Evolutionary conservation across 2,797 vertebrate species (phyloP).

Genomic region (Chelonia mydas): DNA sequence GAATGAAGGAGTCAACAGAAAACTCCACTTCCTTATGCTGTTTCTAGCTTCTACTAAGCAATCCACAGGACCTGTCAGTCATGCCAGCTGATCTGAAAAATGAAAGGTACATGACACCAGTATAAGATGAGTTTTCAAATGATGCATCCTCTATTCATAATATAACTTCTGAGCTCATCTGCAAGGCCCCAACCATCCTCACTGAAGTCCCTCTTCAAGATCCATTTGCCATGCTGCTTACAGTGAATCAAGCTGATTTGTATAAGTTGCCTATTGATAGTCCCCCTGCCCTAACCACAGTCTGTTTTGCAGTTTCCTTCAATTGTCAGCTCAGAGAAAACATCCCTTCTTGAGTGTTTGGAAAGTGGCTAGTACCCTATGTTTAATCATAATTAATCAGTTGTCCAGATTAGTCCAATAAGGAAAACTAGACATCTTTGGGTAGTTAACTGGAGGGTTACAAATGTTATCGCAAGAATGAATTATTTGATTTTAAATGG

Average conservation of each 20-base stretch:
- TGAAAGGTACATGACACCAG: neutral
- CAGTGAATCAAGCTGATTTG: neutral
- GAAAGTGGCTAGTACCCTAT: neutral
- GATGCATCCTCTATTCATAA: neutral
- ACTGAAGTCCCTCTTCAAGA: neutral
- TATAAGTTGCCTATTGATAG: neutral
- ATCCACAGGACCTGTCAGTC: neutral
- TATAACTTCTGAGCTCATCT: neutral
- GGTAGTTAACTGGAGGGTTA: neutral
- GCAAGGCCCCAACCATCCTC: neutral
- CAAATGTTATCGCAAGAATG: neutral
- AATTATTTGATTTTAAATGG: neutral
- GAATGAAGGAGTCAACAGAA: neutral
- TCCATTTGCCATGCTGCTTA: neutral
- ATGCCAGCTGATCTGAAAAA: constrained; percentile 3
- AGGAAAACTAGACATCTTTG: neutral
- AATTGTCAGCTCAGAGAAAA: neutral
- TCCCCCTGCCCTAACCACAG: neutral
- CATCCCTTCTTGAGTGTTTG: neutral
- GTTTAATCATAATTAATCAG: neutral
- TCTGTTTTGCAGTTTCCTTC: neutral
- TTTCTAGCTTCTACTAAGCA: neutral
- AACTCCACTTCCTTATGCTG: neutral
- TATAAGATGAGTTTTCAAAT: neutral
- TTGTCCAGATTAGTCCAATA: neutral